Percentiles rank a stretch among this genome's conserved stretches.
These are phyloP conservation scores for Xestia rhomboidea DNA, from an alignment of 2,888 invertebrate species.

Conservation along the genomic window DNA sequence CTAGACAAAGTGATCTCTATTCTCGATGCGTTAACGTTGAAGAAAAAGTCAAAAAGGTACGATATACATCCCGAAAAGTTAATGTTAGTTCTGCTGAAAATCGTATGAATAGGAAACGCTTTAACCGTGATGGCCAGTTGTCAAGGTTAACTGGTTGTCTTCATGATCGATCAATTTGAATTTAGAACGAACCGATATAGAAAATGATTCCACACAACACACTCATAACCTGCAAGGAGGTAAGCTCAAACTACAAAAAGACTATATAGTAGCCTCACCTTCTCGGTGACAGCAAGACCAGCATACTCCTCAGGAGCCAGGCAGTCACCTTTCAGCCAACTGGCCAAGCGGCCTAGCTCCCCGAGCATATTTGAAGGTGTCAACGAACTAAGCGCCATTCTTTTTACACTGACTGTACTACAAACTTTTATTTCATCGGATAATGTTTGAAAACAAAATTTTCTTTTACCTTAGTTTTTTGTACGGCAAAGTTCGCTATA, in stretches of 20 bases:
- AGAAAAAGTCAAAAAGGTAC: background rate
- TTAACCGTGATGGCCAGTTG: background rate
- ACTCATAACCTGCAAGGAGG: background rate
- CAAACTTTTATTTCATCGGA: slow-evolving; percentile 43
- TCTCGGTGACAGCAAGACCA: slow-evolving; percentile 86
- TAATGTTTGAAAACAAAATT: background rate
- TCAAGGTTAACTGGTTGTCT: background rate
- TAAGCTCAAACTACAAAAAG: background rate
- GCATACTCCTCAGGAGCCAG: slow-evolving; percentile 83
- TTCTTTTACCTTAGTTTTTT: background rate
- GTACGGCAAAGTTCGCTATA: background rate
- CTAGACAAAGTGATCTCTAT: background rate
- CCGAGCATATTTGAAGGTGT: slow-evolving; percentile 85
- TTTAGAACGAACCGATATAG: background rate
- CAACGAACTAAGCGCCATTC: slow-evolving; percentile 85
- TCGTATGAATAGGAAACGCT: background rate
- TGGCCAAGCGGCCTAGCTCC: slow-evolving; percentile 85
- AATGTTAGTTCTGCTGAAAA: background rate
- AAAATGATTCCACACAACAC: background rate
- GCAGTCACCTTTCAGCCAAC: slow-evolving; percentile 87
- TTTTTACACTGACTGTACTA: slow-evolving; percentile 28
- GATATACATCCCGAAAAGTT: background rate
- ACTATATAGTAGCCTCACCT: slow-evolving; percentile 77
- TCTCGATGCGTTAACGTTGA: background rate
- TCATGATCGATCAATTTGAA: background rate